Percentiles rank a stretch among this genome's conserved stretches.
Conservation (phyloP, 2,113 vertebrate species). For the Pan troglodytes region NHGRI_mPanTro3-v2.1_pri NC_086015.1:59795001-59795500, state of each 20-base stretch:
- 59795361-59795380: neutral
- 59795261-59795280: neutral
- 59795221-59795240: neutral
- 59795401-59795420: neutral
- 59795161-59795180: neutral
- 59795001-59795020: neutral
- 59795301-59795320: neutral
- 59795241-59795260: neutral
- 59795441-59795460: neutral
- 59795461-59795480: constrained; percentile 22
- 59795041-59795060: neutral
- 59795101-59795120: neutral
- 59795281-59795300: neutral
- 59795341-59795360: neutral
- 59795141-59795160: neutral
- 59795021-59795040: neutral
- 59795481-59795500: neutral
- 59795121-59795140: neutral
- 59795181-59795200: neutral
- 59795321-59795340: neutral
- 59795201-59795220: neutral
- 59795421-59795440: too few relatives aligned
- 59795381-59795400: neutral
- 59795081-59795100: neutral
- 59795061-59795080: neutral